phyloP scores from a whole-genome alignment of 2,113 vertebrate species.

The Cochlearius cochlearius region DNA sequence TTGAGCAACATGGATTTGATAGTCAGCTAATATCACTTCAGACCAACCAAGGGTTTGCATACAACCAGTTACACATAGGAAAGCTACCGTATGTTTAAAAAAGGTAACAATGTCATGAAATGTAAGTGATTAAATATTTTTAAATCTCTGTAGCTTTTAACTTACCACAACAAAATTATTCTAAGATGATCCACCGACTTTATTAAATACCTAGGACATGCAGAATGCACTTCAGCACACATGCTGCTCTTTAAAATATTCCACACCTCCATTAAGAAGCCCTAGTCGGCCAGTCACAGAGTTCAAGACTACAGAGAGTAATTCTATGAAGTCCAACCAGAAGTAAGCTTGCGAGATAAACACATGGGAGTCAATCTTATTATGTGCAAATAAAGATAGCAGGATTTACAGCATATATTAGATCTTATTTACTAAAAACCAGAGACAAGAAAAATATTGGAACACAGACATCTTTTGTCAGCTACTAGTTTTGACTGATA shows the following conservation, averaged over 20 bases:
- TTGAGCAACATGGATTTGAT: background rate
- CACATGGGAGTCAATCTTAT: background rate
- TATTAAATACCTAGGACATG: background rate
- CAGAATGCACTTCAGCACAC: background rate
- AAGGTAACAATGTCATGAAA: background rate
- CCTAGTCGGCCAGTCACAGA: background rate
- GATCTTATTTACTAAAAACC: background rate
- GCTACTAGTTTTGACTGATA: background rate
- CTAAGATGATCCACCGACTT: background rate
- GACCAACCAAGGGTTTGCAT: background rate
- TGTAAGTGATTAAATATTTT: background rate
- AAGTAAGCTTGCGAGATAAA: background rate
- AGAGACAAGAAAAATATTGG: background rate
- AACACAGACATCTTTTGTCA: background rate
- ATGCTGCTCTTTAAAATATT: background rate
- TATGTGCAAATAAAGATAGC: background rate
- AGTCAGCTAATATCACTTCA: background rate
- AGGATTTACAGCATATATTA: background rate
- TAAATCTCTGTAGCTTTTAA: background rate
- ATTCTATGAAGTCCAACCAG: background rate
- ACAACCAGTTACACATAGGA: background rate
- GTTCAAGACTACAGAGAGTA: background rate
- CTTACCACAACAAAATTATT: background rate
- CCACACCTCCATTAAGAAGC: background rate
- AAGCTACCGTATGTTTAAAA: background rate